Evolutionary conservation across 2,888 invertebrate species (phyloP).

Genomic region (Copidosoma aretas): DNA sequence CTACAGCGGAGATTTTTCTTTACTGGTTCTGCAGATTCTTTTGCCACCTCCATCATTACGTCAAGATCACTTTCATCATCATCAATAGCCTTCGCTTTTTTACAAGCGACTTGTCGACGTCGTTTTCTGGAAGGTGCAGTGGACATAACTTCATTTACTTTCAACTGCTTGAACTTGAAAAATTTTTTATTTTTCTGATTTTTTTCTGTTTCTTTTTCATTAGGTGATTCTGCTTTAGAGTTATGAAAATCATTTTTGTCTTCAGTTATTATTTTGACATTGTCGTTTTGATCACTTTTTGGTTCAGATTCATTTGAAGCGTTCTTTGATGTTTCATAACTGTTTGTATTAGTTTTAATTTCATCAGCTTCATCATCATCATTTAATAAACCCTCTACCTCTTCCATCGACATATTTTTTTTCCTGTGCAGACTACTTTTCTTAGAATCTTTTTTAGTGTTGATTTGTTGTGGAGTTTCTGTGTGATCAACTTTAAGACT

Average conservation of each 20-base stretch:
- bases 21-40: slow-evolving; percentile 7
- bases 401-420: slow-evolving; percentile 28
- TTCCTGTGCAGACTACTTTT: slow-evolving; percentile 1
- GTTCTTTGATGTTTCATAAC: background rate
- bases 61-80: too few species aligned
- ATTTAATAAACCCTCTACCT: slow-evolving; percentile 24
- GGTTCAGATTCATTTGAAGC: background rate
- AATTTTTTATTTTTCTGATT: background rate
- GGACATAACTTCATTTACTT: too few species aligned
- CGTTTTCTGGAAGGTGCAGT: too few species aligned
- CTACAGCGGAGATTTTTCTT: slow-evolving; percentile 31
- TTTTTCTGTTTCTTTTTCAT: background rate
- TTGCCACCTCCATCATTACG: background rate
- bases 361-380: slow-evolving; percentile 15
- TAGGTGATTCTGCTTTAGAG: slow-evolving; percentile 2
- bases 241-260: background rate
- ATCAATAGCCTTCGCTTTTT: too few species aligned
- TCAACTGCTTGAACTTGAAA: too few species aligned
- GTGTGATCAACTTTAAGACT: too few species aligned
- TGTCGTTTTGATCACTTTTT: too few species aligned
- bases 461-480: too few species aligned
- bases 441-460: background rate
- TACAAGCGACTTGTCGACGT: slow-evolving; percentile 8
- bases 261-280: background rate
- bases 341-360: background rate